phyloP scores from a whole-genome alignment of 2,113 vertebrate species.

The Bufo bufo region DNA sequence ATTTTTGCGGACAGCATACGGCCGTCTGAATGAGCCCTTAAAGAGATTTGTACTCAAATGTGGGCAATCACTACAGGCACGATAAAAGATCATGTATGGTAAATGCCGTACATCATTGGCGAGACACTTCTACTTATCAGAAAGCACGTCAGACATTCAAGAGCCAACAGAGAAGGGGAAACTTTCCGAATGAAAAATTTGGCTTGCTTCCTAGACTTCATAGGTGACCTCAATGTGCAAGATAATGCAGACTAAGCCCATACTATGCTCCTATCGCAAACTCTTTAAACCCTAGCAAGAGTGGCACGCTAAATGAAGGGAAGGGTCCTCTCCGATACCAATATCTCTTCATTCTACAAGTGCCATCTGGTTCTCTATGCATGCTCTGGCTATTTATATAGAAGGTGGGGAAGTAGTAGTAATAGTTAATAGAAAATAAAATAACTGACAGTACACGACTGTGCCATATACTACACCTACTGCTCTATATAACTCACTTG shows the following conservation, averaged over 20 bases:
- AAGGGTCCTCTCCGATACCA: background rate
- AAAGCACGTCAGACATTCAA: slow-evolving; percentile 32
- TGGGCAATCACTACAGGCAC: background rate
- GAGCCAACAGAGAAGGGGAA: background rate
- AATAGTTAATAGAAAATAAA: no score
- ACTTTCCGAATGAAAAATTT: slow-evolving; percentile 1
- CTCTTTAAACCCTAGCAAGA: background rate
- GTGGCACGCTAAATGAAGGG: background rate
- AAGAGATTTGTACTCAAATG: background rate
- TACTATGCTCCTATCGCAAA: background rate
- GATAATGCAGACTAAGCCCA: background rate
- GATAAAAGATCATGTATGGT: background rate
- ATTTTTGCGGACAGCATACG: no score
- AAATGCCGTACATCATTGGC: slow-evolving; percentile 31
- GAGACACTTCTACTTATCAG: slow-evolving; percentile 47
- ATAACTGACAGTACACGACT: background rate
- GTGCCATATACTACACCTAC: background rate
- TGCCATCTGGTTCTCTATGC: background rate
- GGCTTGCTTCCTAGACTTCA: slow-evolving; percentile 14
- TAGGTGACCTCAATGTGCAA: slow-evolving; percentile 11
- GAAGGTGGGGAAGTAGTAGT: background rate
- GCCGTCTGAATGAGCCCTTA: no score
- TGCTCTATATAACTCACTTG: background rate
- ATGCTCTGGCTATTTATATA: background rate
- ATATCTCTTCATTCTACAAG: background rate